These are phyloP conservation scores for Caenorhabditis sp. DNA, from an alignment of 2,888 invertebrate species.

Conservation along the genomic window DNA sequence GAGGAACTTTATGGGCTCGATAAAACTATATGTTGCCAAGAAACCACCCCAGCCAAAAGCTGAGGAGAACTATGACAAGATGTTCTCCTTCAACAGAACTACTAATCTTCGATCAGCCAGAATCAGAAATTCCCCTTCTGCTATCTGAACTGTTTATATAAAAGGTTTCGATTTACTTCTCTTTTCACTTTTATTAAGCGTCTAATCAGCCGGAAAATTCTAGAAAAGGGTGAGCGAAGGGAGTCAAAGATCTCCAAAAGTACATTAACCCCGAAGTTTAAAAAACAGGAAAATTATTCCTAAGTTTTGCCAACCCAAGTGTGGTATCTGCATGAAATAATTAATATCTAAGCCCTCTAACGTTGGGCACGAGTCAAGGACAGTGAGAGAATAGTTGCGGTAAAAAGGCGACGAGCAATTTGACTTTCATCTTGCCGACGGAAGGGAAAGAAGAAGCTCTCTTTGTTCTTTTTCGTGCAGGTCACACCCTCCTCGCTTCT, in stretches of 20 bases:
- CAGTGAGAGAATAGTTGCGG: constrained; percentile 42
- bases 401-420: constrained; percentile 41
- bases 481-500: constrained; percentile 27
- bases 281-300: not conserved
- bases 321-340: constrained; percentile 8
- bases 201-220: constrained; percentile 7
- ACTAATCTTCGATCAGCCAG: constrained; percentile 5
- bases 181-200: not conserved
- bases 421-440: constrained; percentile 49
- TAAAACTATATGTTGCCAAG: too few species aligned
- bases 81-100: not conserved
- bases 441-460: constrained; percentile 16
- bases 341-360: not conserved
- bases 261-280: not conserved
- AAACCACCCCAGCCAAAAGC: not conserved
- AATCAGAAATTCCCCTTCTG: not conserved
- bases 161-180: constrained; percentile 17
- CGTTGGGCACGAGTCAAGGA: constrained; percentile 11
- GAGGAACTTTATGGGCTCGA: too few species aligned
- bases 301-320: not conserved
- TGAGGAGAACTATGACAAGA: not conserved
- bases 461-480: constrained; percentile 20
- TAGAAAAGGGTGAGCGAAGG: not conserved
- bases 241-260: not conserved
- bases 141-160: constrained; percentile 1